These are phyloP conservation scores for Gobiocypris rarus DNA, from an alignment of 2,113 vertebrate species.

Conservation along the genomic window DNA sequence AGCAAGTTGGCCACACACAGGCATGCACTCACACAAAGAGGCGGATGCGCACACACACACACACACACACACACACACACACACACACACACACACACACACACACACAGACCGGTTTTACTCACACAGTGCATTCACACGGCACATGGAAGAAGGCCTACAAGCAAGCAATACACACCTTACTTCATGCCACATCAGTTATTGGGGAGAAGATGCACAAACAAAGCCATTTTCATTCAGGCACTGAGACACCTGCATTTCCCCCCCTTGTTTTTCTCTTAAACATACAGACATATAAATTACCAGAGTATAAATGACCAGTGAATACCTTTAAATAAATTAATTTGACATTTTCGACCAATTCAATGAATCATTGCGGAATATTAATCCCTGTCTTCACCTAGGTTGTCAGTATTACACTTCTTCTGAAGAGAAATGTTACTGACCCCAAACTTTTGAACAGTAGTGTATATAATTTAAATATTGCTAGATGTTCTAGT, in stretches of 20 bases:
- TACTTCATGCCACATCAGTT: conserved; percentile 15
- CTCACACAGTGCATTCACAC: conserved; percentile 12
- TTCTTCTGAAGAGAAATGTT: neutral
- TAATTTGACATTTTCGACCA: neutral
- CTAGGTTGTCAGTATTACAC: neutral
- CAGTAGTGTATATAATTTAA: too few relatives aligned
- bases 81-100: conserved; percentile 44
- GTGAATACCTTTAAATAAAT: too few relatives aligned
- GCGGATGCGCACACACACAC: conserved; percentile 2
- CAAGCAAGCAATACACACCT: neutral
- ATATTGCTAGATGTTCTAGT: too few relatives aligned
- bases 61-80: conserved; percentile 43
- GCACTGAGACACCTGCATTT: conserved; percentile 58
- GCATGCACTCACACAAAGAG: conserved; percentile 39
- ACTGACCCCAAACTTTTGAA: neutral
- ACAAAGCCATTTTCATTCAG: conserved; percentile 53
- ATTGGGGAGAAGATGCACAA: conserved; percentile 30
- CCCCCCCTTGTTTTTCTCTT: neutral
- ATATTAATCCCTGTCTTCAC: neutral
- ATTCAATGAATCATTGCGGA: neutral
- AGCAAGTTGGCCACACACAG: conserved; percentile 55
- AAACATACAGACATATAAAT: neutral
- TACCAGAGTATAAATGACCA: neutral
- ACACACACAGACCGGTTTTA: conserved; percentile 21
- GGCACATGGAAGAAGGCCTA: conserved; percentile 1